Conservation (phyloP, 2,888 invertebrate genomes). For the Celastrina argiolus region DNA sequence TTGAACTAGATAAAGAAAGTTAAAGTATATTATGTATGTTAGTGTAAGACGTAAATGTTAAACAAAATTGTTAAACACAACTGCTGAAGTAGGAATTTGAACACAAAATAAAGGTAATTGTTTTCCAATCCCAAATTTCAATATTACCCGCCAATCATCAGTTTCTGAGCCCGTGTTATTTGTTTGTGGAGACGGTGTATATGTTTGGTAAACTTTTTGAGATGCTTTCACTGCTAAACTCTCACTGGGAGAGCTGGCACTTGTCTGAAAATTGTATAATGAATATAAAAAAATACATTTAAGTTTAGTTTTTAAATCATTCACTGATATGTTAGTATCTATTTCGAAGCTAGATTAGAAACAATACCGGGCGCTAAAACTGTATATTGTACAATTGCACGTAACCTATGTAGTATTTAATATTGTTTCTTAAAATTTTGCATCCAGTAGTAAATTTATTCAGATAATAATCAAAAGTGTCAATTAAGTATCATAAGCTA, state of each 20-base stretch:
- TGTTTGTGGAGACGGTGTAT: constrained; percentile 59
- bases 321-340: background rate
- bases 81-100: background rate
- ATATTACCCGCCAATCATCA: constrained; percentile 66
- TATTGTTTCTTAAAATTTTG: too few relatives aligned
- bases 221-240: constrained; percentile 74
- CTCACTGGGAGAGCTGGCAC: constrained; percentile 65
- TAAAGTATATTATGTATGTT: background rate
- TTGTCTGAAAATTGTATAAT: constrained; percentile 62
- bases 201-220: constrained; percentile 68
- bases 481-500: too few relatives aligned
- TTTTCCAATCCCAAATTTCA: constrained; percentile 21
- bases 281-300: background rate
- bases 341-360: too few relatives aligned
- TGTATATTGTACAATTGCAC: too few relatives aligned
- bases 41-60: background rate
- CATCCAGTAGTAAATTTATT: too few relatives aligned
- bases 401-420: too few relatives aligned
- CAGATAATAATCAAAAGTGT: too few relatives aligned
- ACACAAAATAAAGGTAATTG: background rate
- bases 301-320: background rate
- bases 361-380: too few relatives aligned
- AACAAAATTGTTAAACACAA: background rate
- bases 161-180: constrained; percentile 55
- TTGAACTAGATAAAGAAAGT: background rate